Evolutionary conservation across 2,797 vertebrate species (phyloP), one percentile per base, ranked within the genome.

Genomic region (Phataginus tricuspis): DNA sequence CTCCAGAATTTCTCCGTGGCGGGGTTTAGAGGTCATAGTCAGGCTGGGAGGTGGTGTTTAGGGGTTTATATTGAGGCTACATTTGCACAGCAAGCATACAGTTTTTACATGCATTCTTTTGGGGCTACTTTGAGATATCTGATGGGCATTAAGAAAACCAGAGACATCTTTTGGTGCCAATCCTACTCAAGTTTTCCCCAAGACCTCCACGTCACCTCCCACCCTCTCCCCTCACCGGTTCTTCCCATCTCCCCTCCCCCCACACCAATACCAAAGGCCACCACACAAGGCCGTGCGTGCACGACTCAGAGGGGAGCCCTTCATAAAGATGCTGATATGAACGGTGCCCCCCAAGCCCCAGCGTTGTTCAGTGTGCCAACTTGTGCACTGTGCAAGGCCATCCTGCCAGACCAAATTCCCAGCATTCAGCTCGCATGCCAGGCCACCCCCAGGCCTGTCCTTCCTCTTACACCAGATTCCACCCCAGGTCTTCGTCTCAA

Each of bases 401-500:
- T 19, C 63, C 45, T 74, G 63, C 34, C n/a, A 21, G 23, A 31
- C 19, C 19, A 10, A 9, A 18, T 21, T 55, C 55, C 59, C 51
- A 42, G 42, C 49, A 37, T 66, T 31, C 37, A 51, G 42, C 13
- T 80, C 82, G 84, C 49, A n/a, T 0, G 7, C 2, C 68, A 72
- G 69, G 66, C 53, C 18, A 34, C 51, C 4, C n/a, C 14, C 18
- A 31, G 39, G n/a, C 7, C 39, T 57, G 19, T 19, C 45, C n/a
- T 82, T 83, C 39, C 34, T 53, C 77, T 79, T 18, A 74, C 4
- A 10, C 72, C 66, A 49, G 15, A 71, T 77, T 94, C 42, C 18
- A 45, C 37, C 25, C 13, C 82, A 97, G 97, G 95, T 97, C 77
- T 96, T 78, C 0, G 80, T 98, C 91, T 96, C 97, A n/a, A 88